Evolutionary conservation across 35 echinoderm and acorn worm species (phyloP), one percentile per base, ranked within the genome.

Genomic region (Apostichopus parvimensis): DNA sequence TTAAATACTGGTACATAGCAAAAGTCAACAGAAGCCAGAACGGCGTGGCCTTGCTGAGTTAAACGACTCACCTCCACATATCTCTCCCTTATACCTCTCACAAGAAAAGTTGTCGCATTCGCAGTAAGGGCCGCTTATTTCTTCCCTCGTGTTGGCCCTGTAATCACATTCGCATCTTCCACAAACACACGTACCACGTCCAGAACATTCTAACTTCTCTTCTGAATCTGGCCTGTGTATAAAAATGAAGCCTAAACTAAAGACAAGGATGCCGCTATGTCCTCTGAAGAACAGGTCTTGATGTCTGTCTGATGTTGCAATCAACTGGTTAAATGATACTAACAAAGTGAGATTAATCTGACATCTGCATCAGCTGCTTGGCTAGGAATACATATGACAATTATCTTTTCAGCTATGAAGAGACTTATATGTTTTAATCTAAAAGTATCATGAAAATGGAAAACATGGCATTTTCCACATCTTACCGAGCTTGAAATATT

Each of bases 101-200:
- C 94, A 95, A 0, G 92, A 94, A 57, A 86, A 95, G 56, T 81
- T 95, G 77, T 98, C 96, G 91, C 96, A 98, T 73, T 98, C 61
- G 83, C 96, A 98, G 75, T 83, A 91, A 24, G 88, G 66, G 12
- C 96, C 96, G 17, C 60, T 91, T 11, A 98, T 95, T 72, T 80
- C 68, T 57, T 87, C 82, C 76, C 57, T 87, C 7, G 88, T 87
- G 73, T 94, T 92, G 11, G 80, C 21, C 56, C 94, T 87, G 73
- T 91, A 85, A 62, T 95, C 79, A 91, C 96, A 98, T 7, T 60
- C 75, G 22, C 96, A 98, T 26, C 21, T 73, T 9, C 96, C 96
- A 70, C 96, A 98, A 9, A 95, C 75, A 64, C 96, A 98, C 9
- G 53, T 92, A 2, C 96, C 96, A 54, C 96, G 80, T 1, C 94